Percentiles rank a stretch among this genome's conserved stretches.
Evolutionary conservation across 2,888 invertebrate species (phyloP).

Genomic region (Xestia ashworthii): DNA sequence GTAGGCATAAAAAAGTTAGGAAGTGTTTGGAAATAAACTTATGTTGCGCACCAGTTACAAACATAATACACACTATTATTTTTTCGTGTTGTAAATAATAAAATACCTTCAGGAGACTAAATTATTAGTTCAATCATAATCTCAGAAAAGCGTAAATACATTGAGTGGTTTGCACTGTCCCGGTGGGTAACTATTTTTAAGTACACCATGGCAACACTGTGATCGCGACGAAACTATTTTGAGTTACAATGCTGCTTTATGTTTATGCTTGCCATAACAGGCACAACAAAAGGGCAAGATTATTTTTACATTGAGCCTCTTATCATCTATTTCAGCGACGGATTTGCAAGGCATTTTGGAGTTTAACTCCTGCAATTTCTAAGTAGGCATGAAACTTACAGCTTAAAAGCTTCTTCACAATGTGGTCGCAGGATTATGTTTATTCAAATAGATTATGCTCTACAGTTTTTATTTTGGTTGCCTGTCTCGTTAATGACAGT

Average conservation of each 20-base stretch:
- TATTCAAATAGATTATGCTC: not conserved
- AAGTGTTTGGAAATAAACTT: not conserved
- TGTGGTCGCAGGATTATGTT: not conserved
- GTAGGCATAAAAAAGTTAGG: not conserved
- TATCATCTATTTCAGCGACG: slow-evolving; percentile 51
- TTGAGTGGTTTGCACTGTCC: not conserved
- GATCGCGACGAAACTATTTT: not conserved
- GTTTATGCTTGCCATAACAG: not conserved
- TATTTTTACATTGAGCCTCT: slow-evolving; percentile 29
- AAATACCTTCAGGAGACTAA: not conserved
- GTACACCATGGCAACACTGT: not conserved
- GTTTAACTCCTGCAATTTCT: slow-evolving; percentile 57
- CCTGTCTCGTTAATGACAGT: not conserved
- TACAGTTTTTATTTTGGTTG: not conserved
- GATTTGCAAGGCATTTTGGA: slow-evolving; percentile 62
- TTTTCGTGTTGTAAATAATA: not conserved
- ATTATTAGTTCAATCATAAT: not conserved
- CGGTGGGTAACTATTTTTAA: not conserved
- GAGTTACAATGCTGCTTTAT: not conserved
- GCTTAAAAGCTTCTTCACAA: slow-evolving; percentile 3
- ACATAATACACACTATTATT: not conserved
- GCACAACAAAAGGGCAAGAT: slow-evolving; percentile 5
- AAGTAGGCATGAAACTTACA: slow-evolving; percentile 49
- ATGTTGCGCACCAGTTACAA: not conserved
- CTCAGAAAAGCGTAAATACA: not conserved